Base-by-base conservation (phyloP, 2,113 vertebrate genomes). In the Cheirogaleus medius region DNA sequence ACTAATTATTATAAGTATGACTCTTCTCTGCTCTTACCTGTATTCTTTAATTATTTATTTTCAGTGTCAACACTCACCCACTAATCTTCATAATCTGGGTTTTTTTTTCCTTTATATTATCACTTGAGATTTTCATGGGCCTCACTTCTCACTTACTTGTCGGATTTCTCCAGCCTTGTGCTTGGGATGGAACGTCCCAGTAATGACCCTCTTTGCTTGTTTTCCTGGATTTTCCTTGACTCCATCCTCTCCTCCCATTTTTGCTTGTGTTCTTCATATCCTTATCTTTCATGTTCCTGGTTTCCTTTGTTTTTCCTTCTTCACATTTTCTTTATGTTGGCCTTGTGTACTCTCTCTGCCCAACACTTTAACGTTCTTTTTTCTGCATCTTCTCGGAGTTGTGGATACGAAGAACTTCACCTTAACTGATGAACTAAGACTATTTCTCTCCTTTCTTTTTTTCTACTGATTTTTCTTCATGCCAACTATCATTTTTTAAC, bases 11-110 rank as follows among this genome's bases (percentile, higher is more conserved):
- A 56, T 78, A 37, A 94, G 68, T 54, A 88, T 27, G 58, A 74
- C 69, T 88, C 73, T 85, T 87, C 56, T 78, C 42, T 25, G 52
- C 34, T 92, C 34, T 91, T 96, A 54, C 71, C 34, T 86, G 1
- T 83, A 49, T 76, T 80, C 83, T 93, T 86, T 56, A 64, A 56
- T 88, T 81, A 39, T 76, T 93, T 94, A n/a, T 89, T 91, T 95
- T 93, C 54, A 89, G 49, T 17, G 42, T 58, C 73, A 69, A 76
- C 94, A 37, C 15, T 82, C 39, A 80, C 49, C 49, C 29, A 49
- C 29, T 90, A 54, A 52, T 82, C 39, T 42, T 91, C 11, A 94
- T 44, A n/a, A 82, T 77, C 47, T n/a, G 10, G 32, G 25, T 66
- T 78, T 73, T 64, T 84, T 49, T n/a, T 14, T 37, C 2, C 4